These are phyloP conservation scores for Macropus fuliginosus DNA, from an alignment of 2,797 vertebrate genomes.

Conservation along the genomic window DNA sequence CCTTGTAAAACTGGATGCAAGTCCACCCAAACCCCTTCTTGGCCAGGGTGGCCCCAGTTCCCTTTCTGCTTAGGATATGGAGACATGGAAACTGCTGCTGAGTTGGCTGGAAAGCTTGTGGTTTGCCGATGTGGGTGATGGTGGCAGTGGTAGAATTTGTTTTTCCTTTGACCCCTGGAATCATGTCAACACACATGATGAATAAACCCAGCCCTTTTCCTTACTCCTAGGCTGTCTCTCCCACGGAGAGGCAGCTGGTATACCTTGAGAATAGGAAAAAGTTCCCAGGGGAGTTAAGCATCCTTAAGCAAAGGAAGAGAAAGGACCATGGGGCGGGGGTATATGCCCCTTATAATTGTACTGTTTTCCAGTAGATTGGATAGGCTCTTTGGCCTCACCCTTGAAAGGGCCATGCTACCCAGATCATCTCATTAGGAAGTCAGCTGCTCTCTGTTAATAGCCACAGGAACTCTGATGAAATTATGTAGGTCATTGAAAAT, in stretches of 20 bases:
- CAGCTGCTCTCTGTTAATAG: slow-evolving; percentile 65
- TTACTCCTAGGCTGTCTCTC: not conserved
- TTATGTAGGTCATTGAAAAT: slow-evolving; percentile 86
- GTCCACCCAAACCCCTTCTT: not conserved
- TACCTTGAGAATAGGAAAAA: not conserved
- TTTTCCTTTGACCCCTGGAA: slow-evolving; percentile 42
- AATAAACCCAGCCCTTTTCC: slow-evolving; percentile 21
- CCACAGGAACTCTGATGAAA: slow-evolving; percentile 64
- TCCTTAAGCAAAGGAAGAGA: not conserved
- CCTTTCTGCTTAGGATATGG: slow-evolving; percentile 4
- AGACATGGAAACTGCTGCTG: slow-evolving; percentile 19
- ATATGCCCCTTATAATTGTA: not conserved
- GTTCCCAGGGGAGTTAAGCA: not conserved
- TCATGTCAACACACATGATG: slow-evolving; percentile 22
- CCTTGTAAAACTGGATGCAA: slow-evolving; percentile 37
- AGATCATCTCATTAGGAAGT: slow-evolving; percentile 65
- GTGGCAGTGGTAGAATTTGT: not conserved
- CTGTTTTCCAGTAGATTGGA: slow-evolving; percentile 21
- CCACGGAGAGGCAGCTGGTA: slow-evolving; percentile 5
- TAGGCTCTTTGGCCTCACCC: not conserved
- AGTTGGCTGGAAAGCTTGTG: not conserved
- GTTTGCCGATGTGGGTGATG: slow-evolving; percentile 26
- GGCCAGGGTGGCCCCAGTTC: slow-evolving; percentile 60
- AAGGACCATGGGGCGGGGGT: not conserved
- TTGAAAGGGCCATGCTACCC: slow-evolving; percentile 50